Base-by-base conservation (phyloP, 2,888 invertebrate species). In the Apodemia zela region DNA sequence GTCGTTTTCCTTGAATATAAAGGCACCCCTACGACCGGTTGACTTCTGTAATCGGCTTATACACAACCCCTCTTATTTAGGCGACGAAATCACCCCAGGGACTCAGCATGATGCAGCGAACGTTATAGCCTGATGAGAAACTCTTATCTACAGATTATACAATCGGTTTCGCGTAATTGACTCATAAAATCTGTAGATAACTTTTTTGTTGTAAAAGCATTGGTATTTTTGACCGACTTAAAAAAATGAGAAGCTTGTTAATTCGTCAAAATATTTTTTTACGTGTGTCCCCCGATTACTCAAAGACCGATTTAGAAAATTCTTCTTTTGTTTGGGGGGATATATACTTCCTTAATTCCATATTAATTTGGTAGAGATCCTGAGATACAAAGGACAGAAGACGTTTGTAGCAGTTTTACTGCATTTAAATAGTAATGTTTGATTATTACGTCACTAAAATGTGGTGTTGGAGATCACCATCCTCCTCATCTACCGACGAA, bases 31-130 rank as follows among this genome's bases (percentile, higher is more conserved):
- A 75, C 76, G 78, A 77, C 76, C 78, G 80, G 82, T 84, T 87
- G 89, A 89, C 89, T 90, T 78, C 84, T 85, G 86, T 90, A 90
- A 90, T 88, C 91, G 85, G 91, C 88, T 91, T 90, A 89, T 77
- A 72, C 71, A 71, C 75, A 74, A 68, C 82, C 85, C 84, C 84
- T 80, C 79, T 72, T 80, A 77, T 78, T 80, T 78, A 75, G 71
- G 72, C 74, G 70, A 72, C 70, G 15, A 57, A 57, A 65, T 73
- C 76, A 84, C 83, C 82, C 67, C 63, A 76, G 82, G 84, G 80
- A 73, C 72, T 75, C 73, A 74, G 82, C 78, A 80, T 79, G 79
- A 82, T 83, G 87, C 86, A 84, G 82, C 78, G 67, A 80, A 83
- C 82, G 85, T 81, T 84, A 85, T 84, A 81, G 84, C 80, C 84